Evolutionary conservation across 2,797 vertebrate species (phyloP).

Genomic region (Astyanax mexicanus): DNA sequence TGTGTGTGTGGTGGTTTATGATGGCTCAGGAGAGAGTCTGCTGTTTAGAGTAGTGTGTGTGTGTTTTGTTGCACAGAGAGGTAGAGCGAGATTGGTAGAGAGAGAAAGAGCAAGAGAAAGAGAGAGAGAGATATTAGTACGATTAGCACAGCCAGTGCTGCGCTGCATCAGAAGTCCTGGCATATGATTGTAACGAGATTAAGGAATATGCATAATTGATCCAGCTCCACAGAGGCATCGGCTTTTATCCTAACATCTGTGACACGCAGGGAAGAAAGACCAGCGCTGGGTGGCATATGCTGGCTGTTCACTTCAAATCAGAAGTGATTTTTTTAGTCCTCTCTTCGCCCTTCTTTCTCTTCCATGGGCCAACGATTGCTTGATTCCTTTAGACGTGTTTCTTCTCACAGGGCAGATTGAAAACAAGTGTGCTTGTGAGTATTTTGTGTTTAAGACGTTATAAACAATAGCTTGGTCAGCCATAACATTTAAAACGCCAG

Average conservation of each 20-base stretch:
- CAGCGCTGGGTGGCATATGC: conserved; percentile 64
- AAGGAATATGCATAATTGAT: conserved; percentile 75
- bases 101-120: conserved; percentile 22
- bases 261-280: conserved; percentile 62
- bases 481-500: no score
- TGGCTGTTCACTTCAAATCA: conserved; percentile 60
- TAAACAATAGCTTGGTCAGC: not conserved
- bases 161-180: conserved; percentile 63
- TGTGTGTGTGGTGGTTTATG: conserved; percentile 28
- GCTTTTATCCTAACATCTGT: conserved; percentile 73
- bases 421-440: not conserved
- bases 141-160: conserved; percentile 62
- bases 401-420: not conserved
- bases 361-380: conserved; percentile 55
- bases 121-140: conserved; percentile 54
- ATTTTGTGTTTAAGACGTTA: not conserved
- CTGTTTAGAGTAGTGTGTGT: conserved; percentile 18
- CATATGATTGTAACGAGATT: conserved; percentile 71
- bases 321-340: conserved; percentile 48
- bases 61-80: conserved; percentile 9
- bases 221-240: conserved; percentile 59
- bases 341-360: conserved; percentile 20
- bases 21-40: conserved; percentile 36
- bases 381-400: conserved; percentile 22
- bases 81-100: conserved; percentile 22